Evolutionary conservation across 2,797 vertebrate species (phyloP), one percentile per base, ranked within the genome.

Genomic region (Hypotaenidia philippensis): DNA sequence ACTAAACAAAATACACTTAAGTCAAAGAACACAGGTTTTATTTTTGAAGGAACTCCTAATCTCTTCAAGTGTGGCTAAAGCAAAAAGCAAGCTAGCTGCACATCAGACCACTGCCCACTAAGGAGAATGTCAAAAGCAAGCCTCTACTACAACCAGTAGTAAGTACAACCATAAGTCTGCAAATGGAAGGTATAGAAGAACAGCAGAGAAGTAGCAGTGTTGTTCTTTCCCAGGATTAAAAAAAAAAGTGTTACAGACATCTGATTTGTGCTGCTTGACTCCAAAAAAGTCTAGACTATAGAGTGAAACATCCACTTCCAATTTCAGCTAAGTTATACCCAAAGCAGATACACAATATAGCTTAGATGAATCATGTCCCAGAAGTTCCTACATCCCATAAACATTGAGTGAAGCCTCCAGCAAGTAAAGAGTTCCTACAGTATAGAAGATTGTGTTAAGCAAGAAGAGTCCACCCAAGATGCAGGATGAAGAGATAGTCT

Each of bases 291-390:
- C 70, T 63, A 79, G 38, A 38, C n/a, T 56, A 50, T 7, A 6
- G 22, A 72, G 34, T 0, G 0, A 79, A 87, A 56, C 5, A 26
- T 2, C 19, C 26, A 31, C 11, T 70, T 82, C 17, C 17, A 34
- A 34, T 40, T 89, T 80, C 40, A 71, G 36, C 9, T 44, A 60
- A 89, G 25, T 45, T 66, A 45, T 13, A 64, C 29, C 22, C n/a
- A 36, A 66, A 83, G 10, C 7, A 64, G 16, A 25, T 32, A 26
- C 4, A 14, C 20, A 87, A 77, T 40, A 36, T 9, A 56, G 49
- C 6, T 85, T 55, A 31, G 44, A 19, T 13, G 18, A 63, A 45
- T 45, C 11, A 6, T 49, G 16, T 14, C 26, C 59, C 19, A 13
- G 44, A 89, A 82, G 21, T 40, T 85, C n/a, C 49, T 34, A 29